A percentile compares a stretch with the other conserved stretches of the same genome.
phyloP scores from a whole-genome alignment of 2,888 invertebrate species.

The Drosophila atroscutellata region DNA sequence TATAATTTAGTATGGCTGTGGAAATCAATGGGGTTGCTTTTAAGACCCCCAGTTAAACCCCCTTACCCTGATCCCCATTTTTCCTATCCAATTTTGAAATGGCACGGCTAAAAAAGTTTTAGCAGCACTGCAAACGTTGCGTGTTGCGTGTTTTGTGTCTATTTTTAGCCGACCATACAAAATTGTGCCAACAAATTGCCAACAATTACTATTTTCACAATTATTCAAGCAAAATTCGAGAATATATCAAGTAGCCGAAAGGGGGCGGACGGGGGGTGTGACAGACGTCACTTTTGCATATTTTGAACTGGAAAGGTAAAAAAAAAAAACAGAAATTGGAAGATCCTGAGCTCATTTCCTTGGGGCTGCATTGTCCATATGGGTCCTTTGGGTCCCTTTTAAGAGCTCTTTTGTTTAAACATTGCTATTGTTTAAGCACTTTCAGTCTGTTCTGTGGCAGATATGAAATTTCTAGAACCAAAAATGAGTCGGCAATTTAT shows the following conservation, averaged over 20 bases:
- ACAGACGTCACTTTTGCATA: slow-evolving; percentile 28
- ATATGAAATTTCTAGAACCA: neutral
- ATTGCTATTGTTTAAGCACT: slow-evolving; percentile 11
- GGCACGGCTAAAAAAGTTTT: slow-evolving; percentile 26
- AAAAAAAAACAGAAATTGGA: neutral
- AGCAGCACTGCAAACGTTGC: slow-evolving; percentile 5
- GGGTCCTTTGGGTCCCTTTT: neutral
- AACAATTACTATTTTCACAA: slow-evolving; percentile 14
- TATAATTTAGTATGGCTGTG: neutral
- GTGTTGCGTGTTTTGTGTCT: slow-evolving; percentile 30
- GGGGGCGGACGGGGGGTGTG: neutral
- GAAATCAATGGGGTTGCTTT: neutral
- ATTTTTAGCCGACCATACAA: slow-evolving; percentile 40
- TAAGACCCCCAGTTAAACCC: neutral
- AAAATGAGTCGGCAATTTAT: neutral
- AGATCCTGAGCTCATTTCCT: neutral
- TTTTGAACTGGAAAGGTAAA: slow-evolving; percentile 51
- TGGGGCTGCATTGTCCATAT: neutral
- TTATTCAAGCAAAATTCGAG: neutral
- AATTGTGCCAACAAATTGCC: slow-evolving; percentile 27
- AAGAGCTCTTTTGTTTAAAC: slow-evolving; percentile 15
- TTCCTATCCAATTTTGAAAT: neutral
- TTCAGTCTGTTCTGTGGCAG: neutral
- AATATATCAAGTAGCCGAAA: neutral
- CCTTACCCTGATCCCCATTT: neutral